phyloP scores from a whole-genome alignment of 2,797 vertebrate species.

The Eleutherodactylus coqui region DNA sequence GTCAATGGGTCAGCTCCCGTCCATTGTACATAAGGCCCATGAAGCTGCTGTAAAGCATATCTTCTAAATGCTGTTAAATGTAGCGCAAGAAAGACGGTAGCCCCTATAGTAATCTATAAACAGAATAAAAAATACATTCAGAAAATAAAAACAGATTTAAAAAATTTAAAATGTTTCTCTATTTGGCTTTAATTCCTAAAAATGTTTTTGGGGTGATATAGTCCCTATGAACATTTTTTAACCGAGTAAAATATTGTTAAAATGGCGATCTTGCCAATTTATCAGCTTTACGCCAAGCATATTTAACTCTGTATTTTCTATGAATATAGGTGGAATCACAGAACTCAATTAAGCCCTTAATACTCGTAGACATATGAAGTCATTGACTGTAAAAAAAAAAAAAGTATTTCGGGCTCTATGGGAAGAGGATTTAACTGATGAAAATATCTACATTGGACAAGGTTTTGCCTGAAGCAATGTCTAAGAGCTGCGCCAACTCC shows the following conservation, averaged over 20 bases:
- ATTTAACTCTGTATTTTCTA: neutral
- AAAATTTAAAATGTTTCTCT: no score
- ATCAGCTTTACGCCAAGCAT: neutral
- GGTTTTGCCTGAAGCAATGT: slow-evolving; percentile 3
- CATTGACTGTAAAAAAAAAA: neutral
- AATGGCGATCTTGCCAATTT: neutral
- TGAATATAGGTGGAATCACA: neutral
- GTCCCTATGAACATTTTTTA: neutral
- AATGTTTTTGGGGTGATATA: no score
- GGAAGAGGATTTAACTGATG: neutral
- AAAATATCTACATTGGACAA: slow-evolving; percentile 6
- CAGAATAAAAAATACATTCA: no score
- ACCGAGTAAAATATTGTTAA: neutral
- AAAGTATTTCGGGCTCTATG: no score
- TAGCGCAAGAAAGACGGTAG: no score
- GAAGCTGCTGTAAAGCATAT: no score
- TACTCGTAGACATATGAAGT: neutral
- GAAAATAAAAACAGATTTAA: no score
- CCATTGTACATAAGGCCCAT: no score
- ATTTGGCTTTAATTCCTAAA: no score
- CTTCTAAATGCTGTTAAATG: no score
- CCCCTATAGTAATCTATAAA: no score
- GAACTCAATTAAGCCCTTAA: neutral
- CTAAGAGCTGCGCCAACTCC: neutral
- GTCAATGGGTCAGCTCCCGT: no score